phyloP scores from a whole-genome alignment of 2,888 invertebrate genomes.

The Choristoneura rosaceana region DNA sequence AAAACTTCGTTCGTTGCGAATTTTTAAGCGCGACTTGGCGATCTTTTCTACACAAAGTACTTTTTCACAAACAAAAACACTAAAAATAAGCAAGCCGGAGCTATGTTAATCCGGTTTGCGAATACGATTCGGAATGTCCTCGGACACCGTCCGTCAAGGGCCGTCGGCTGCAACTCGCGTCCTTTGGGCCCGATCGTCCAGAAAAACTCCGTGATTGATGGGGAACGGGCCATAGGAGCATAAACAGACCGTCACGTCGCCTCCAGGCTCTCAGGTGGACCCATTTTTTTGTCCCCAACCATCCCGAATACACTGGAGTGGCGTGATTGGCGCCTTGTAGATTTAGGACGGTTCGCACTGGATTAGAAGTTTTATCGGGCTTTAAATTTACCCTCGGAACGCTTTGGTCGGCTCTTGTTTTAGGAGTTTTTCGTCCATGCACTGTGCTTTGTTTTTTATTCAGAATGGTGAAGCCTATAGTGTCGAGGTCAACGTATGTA shows the following conservation, averaged over 20 bases:
- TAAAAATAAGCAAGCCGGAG: conserved; percentile 11
- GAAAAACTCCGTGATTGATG: conserved; percentile 82
- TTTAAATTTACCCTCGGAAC: conserved; percentile 37
- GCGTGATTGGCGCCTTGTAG: conserved; percentile 42
- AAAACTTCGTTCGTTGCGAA: not conserved
- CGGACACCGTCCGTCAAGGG: conserved; percentile 55
- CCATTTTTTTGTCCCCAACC: conserved; percentile 42
- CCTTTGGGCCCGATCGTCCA: conserved; percentile 70
- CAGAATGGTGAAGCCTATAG: not conserved
- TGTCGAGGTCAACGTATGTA: not conserved
- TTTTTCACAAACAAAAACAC: conserved; percentile 1
- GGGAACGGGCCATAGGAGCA: conserved; percentile 68
- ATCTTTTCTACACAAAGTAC: not conserved
- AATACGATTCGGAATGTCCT: conserved; percentile 17
- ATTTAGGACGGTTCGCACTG: conserved; percentile 41
- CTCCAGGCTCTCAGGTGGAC: conserved; percentile 70
- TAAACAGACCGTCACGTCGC: conserved; percentile 73
- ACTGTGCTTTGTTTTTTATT: not conserved
- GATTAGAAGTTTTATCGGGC: conserved; percentile 40
- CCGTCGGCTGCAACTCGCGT: conserved; percentile 59
- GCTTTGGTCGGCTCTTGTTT: conserved; percentile 26
- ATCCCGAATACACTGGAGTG: conserved; percentile 47
- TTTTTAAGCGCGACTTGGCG: not conserved
- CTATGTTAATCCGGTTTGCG: conserved; percentile 34
- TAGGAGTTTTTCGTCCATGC: conserved; percentile 4